Evolutionary conservation across 1,140 invertebrate species (phyloP).

Genomic region (Zaprionus davidi): DNA sequence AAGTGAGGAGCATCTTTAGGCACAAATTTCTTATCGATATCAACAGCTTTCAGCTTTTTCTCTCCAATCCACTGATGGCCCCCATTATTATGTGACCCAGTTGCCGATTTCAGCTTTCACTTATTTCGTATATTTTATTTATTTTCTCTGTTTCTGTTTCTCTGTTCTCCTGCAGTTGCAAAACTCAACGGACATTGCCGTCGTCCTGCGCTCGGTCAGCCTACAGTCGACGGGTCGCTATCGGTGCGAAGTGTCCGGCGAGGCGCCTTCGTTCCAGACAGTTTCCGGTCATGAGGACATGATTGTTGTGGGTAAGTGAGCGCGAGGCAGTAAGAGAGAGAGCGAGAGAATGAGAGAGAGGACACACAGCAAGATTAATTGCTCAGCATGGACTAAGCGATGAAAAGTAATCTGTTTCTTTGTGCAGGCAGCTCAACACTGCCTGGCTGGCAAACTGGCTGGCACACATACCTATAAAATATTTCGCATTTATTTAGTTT

Average conservation of each 20-base stretch:
- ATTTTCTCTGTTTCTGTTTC: slow-evolving; percentile 14
- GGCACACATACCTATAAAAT: slow-evolving; percentile 56
- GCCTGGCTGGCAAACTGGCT: slow-evolving; percentile 10
- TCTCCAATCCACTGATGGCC: neutral
- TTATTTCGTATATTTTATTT: slow-evolving; percentile 7
- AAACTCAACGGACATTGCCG: slow-evolving; percentile 88
- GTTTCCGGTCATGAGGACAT: slow-evolving; percentile 90
- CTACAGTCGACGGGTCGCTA: slow-evolving; percentile 89
- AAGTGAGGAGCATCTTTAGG: neutral
- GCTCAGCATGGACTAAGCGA: slow-evolving; percentile 69
- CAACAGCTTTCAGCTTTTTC: neutral
- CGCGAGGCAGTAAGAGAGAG: slow-evolving; percentile 4
- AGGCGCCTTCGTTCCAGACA: slow-evolving; percentile 91
- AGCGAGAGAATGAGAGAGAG: neutral
- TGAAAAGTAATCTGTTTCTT: slow-evolving; percentile 77
- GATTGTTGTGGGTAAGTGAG: slow-evolving; percentile 89
- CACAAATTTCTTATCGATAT: neutral
- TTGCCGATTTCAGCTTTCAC: slow-evolving; percentile 13
- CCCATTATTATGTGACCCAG: slow-evolving; percentile 7
- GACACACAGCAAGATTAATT: slow-evolving; percentile 71
- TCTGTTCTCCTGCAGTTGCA: slow-evolving; percentile 85
- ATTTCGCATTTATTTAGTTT: slow-evolving; percentile 82
- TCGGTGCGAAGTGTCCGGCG: slow-evolving; percentile 92
- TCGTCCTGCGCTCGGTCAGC: slow-evolving; percentile 88
- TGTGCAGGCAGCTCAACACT: slow-evolving; percentile 13